A percentile compares a stretch with the other conserved stretches of the same genome.
Evolutionary conservation across 2,113 vertebrate species (phyloP).

Genomic region (Melierax canorus): DNA sequence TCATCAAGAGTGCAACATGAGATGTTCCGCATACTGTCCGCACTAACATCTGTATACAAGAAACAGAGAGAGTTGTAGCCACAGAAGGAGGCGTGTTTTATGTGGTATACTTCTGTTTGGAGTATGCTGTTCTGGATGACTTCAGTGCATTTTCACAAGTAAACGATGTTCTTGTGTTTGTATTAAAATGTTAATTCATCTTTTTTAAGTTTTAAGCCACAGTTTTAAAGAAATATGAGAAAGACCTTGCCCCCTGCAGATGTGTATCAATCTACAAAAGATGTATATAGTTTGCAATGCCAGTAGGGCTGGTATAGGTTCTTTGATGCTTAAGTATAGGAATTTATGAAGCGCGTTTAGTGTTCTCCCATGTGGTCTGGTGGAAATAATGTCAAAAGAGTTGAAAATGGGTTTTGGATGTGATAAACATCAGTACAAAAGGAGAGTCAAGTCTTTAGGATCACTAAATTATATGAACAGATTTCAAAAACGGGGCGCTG

Average conservation of each 20-base stretch:
- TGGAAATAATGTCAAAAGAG: constrained; percentile 26
- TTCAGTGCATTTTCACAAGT: not conserved
- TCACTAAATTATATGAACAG: not conserved
- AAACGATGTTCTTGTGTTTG: not conserved
- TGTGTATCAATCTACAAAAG: constrained; percentile 19
- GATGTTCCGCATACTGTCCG: not conserved
- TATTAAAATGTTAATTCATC: constrained; percentile 43
- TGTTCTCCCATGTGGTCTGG: constrained; percentile 39
- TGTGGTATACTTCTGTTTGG: constrained; percentile 33
- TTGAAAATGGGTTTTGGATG: constrained; percentile 10
- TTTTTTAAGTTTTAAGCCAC: constrained; percentile 34
- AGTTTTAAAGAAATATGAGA: constrained; percentile 41
- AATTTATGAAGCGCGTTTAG: not conserved
- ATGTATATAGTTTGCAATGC: not conserved
- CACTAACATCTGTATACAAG: not conserved
- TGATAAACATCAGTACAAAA: constrained; percentile 42
- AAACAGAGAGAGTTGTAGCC: not conserved
- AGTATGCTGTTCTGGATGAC: constrained; percentile 16
- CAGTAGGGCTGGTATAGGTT: not conserved
- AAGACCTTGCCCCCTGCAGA: constrained; percentile 9
- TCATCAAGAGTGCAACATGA: not conserved
- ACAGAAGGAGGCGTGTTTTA: not conserved
- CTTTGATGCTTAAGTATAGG: constrained; percentile 37
- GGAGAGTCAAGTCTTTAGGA: constrained; percentile 6
- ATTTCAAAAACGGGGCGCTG: not conserved